Evolutionary conservation across 2,888 invertebrate species (phyloP).

Genomic region (Brachynemurus nebulosus): DNA sequence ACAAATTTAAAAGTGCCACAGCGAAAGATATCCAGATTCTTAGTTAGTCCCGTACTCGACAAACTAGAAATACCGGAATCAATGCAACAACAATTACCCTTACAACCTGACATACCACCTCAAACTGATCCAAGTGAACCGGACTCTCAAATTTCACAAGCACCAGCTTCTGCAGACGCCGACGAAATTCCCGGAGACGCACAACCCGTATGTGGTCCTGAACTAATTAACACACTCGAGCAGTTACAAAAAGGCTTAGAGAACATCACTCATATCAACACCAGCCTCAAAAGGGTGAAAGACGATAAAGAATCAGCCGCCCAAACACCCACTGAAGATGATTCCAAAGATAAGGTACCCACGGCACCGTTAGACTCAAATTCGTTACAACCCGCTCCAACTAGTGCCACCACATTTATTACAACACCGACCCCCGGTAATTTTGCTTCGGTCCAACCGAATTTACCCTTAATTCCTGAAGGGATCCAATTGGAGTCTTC

Average conservation of each 20-base stretch:
- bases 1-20: conserved; percentile 32
- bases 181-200: not conserved
- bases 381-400: not conserved
- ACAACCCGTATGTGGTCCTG: conserved; percentile 32
- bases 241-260: conserved; percentile 42
- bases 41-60: conserved; percentile 67
- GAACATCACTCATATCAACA: conserved; percentile 40
- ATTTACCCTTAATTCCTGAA: conserved; percentile 13
- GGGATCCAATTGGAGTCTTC: conserved; percentile 6
- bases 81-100: conserved; percentile 5
- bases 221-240: conserved; percentile 38
- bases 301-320: conserved; percentile 18
- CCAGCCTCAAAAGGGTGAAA: conserved; percentile 26
- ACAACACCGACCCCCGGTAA: conserved; percentile 17
- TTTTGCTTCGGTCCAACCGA: conserved; percentile 18
- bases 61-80: conserved; percentile 31
- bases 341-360: conserved; percentile 9
- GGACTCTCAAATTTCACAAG: conserved; percentile 16
- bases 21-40: conserved; percentile 65
- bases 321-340: conserved; percentile 11
- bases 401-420: conserved; percentile 19
- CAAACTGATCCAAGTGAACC: conserved; percentile 16
- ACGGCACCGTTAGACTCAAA: conserved; percentile 24
- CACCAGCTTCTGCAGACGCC: conserved; percentile 18
- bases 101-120: conserved; percentile 23